Evolutionary conservation across 2,797 vertebrate genomes (phyloP), one percentile per base, ranked within the genome.

Genomic region (Macropus fuliginosus): DNA sequence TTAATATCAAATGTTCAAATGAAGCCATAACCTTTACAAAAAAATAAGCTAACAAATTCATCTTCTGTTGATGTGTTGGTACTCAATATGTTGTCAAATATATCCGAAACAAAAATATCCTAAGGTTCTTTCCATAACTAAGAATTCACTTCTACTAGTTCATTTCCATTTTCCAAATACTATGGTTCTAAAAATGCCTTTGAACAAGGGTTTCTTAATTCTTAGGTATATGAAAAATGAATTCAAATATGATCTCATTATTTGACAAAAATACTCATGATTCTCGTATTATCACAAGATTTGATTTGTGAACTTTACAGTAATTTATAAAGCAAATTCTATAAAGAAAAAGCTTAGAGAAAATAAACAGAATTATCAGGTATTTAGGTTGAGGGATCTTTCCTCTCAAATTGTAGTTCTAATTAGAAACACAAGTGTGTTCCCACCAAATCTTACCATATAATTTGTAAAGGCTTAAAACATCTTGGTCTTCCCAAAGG

Each of bases 131-230:
- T 95, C 93, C 21, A 31, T 2, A 9, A 94, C 28, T 6, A 57
- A 90, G 87, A 95, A 81, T 97, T 94, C 52, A 96, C 3, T 94
- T 98, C 40, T 46, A 34, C 34, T 66, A 3, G 96, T 97, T 97
- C 97, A 95, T 96, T 92, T 0, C 0, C 92, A 34, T 28, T 94
- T 97, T 66, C 91, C 27, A 94, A 1, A 93, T 95, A 95, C 94
- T n/a, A 55, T 94, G 91, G 40, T 57, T 74, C 97, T 97, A 92
- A 96, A 96, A 96, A 81, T 95, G 55, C 11, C 52, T 96, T 96
- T 90, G 5, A 55, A 96, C n/a, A 46, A 97, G 96, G 55, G 27
- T 14, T 96, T 94, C 55, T 62, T 74, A 54, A 93, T 91, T 40
- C 97, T 8, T 95, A 91, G n/a, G 59, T 27, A 96, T 95, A 97